phyloP scores from a whole-genome alignment of 1,140 invertebrate species.

The Glomeris maerens region DNA sequence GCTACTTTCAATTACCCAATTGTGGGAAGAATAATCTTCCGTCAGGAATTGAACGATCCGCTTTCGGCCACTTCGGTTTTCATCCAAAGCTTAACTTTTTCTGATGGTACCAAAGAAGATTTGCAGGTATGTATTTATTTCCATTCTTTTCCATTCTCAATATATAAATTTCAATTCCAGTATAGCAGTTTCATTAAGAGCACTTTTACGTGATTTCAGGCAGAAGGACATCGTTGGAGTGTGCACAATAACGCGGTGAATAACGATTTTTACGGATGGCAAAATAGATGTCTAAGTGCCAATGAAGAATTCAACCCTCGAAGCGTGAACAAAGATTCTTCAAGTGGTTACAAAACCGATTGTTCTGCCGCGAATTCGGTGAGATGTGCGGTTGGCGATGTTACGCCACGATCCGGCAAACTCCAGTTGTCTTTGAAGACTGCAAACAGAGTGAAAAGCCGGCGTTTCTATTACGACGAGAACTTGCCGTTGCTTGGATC shows the following conservation, averaged over 20 bases:
- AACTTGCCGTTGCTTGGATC: conserved; percentile 60
- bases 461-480: conserved; percentile 59
- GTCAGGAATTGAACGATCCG: conserved; percentile 61
- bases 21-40: conserved; percentile 67
- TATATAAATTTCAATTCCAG: neutral
- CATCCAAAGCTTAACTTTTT: conserved; percentile 56
- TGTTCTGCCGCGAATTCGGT: conserved; percentile 30
- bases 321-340: conserved; percentile 38
- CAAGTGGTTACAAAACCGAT: conserved; percentile 22
- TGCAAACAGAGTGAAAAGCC: conserved; percentile 43
- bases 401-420: conserved; percentile 46
- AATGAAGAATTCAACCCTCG: conserved; percentile 68
- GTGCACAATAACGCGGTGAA: conserved; percentile 45
- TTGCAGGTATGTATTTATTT: conserved; percentile 6
- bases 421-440: conserved; percentile 59
- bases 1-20: conserved; percentile 57
- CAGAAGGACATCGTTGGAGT: conserved; percentile 54
- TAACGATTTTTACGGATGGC: conserved; percentile 87
- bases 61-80: conserved; percentile 59
- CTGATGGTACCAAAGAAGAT: conserved; percentile 67
- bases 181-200: conserved; percentile 42
- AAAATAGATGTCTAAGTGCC: conserved; percentile 60
- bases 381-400: conserved; percentile 38
- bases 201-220: too few species aligned
- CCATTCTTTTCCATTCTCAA: neutral